A percentile compares a stretch with the other conserved stretches of the same genome.
These are phyloP conservation scores for Drosophila sordidula DNA, from an alignment of 2,888 invertebrate species.

Conservation along the genomic window DNA sequence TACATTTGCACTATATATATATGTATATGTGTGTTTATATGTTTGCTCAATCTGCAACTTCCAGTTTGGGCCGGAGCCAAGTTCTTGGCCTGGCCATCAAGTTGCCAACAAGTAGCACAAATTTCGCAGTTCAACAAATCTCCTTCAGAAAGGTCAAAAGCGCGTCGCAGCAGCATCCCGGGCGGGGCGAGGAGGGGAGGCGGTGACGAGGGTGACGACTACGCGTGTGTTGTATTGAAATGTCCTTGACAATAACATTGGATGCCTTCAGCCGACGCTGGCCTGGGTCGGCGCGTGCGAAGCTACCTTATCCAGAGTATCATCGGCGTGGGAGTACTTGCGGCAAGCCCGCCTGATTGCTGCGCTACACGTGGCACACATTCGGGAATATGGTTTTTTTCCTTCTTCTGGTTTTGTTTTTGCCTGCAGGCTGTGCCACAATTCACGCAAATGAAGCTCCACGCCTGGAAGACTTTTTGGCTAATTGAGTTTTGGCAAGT, in stretches of 20 bases:
- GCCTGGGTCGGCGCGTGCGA: conserved; percentile 26
- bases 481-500: conserved; percentile 37
- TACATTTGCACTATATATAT: background rate
- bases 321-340: conserved; percentile 23
- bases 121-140: conserved; percentile 52
- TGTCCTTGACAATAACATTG: conserved; percentile 80
- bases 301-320: background rate
- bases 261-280: conserved; percentile 43
- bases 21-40: too few relatives aligned
- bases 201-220: conserved; percentile 8
- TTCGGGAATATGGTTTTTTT: conserved; percentile 38
- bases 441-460: background rate
- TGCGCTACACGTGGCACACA: conserved; percentile 61
- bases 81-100: background rate
- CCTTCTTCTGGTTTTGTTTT: background rate
- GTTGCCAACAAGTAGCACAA: conserved; percentile 38
- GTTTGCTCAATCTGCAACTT: background rate
- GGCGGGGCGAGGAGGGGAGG: background rate
- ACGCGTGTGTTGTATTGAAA: conserved; percentile 67
- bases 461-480: conserved; percentile 8
- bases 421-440: conserved; percentile 3
- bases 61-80: background rate
- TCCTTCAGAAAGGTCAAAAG: conserved; percentile 79
- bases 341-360: conserved; percentile 46
- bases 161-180: conserved; percentile 50